Percentiles rank a stretch among this genome's conserved stretches.
These are phyloP conservation scores for Ectemnius cavifrons DNA, from an alignment of 2,888 invertebrate species.

Conservation along the genomic window DNA sequence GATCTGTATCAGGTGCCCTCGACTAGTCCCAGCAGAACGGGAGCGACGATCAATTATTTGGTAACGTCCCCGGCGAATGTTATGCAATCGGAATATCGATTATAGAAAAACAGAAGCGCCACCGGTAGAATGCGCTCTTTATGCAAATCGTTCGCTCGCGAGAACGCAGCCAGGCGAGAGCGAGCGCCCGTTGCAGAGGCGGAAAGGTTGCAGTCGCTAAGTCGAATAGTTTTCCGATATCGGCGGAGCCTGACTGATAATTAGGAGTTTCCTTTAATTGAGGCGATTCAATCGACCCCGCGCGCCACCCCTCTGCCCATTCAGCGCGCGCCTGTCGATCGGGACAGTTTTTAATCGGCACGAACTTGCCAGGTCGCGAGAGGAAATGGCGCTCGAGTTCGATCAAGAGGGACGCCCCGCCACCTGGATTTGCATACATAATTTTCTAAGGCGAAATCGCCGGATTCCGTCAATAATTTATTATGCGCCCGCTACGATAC, in stretches of 20 bases:
- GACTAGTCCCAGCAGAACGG: not conserved
- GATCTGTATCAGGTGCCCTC: not conserved
- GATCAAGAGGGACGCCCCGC: slow-evolving; percentile 24
- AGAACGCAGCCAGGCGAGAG: slow-evolving; percentile 16
- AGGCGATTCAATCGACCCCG: slow-evolving; percentile 67
- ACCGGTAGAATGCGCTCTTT: slow-evolving; percentile 33
- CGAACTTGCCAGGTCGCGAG: slow-evolving; percentile 12
- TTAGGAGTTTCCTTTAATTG: slow-evolving; percentile 73
- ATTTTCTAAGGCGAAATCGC: slow-evolving; percentile 41
- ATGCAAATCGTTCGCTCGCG: slow-evolving; percentile 33
- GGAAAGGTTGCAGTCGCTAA: slow-evolving; percentile 54
- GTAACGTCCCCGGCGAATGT: not conserved
- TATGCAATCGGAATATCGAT: slow-evolving; percentile 17
- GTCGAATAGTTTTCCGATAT: slow-evolving; percentile 74
- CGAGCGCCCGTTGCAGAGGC: slow-evolving; percentile 14
- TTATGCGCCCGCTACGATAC: slow-evolving; percentile 48
- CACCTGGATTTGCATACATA: slow-evolving; percentile 52
- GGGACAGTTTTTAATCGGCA: slow-evolving; percentile 57
- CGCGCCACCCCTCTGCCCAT: slow-evolving; percentile 13
- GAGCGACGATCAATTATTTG: not conserved
- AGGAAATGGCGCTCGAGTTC: slow-evolving; percentile 31
- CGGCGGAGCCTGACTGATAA: slow-evolving; percentile 64
- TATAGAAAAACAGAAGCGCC: slow-evolving; percentile 33
- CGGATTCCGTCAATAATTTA: slow-evolving; percentile 55
- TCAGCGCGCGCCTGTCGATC: slow-evolving; percentile 16